Base-by-base conservation (phyloP, 2,888 invertebrate species). In the Acronicta psi region DNA sequence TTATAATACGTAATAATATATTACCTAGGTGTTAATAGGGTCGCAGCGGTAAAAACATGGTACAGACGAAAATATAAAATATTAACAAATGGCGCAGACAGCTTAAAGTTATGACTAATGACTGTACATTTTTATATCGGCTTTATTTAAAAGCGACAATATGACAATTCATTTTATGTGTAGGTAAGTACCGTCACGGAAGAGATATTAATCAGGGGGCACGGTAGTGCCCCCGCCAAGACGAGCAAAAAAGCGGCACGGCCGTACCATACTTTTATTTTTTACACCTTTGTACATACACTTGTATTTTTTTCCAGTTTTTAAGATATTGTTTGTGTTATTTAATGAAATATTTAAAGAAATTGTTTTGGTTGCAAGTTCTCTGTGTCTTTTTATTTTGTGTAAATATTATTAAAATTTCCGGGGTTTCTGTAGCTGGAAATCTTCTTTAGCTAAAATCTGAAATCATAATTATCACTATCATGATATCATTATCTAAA, bases 1-100 rank as follows among this genome's bases (percentile, higher is more conserved):
- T 53, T 61, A 57, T 56, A 72, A 57, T 57, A 44, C 50, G 47
- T 68, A 63, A 71, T 65, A 73, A 62, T 69, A 70, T 54, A 59
- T 58, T 29, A 61, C 52, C 53, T 43, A 38, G 17, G 57, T 64
- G 74, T 70, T 73, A 73, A 75, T 76, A 59, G 63, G 77, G 73
- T 76, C 74, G 62, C 59, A 68, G 68, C 77, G 75, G 77, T 76
- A 76, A 76, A 74, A 58, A 70, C 61, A 64, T 46, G 56, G 55
- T 47, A 59, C 47, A 41, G 38, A 55, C 52, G 46, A 61, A 61
- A 72, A 68, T 64, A 67, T 70, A 62, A 76, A 76, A 73, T 73
- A 67, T 64, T 76, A 74, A 76, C 43, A 59, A 68, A 75, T 75
- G 68, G 77, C 29, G 75, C 9, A 50, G 74, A 75, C 77, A 73